phyloP scores from a whole-genome alignment of 2,797 vertebrate species.

The Hypotaenidia philippensis region DNA sequence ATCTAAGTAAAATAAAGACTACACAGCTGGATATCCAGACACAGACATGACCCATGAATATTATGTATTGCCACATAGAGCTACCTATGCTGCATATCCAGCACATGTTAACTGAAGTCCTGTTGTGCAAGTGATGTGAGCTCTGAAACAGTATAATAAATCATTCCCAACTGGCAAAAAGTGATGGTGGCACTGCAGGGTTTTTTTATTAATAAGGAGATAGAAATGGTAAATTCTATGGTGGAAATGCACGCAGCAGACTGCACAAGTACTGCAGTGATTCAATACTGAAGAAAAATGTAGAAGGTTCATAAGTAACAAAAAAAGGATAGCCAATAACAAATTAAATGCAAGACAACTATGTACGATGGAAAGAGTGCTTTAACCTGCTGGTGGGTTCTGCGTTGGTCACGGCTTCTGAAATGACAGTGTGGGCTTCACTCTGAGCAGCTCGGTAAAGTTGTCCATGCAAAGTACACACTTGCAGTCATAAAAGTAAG shows the following conservation, averaged over 20 bases:
- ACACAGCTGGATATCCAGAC: not conserved
- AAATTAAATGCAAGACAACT: not conserved
- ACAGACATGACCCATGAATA: not conserved
- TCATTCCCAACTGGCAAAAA: not conserved
- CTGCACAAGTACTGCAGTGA: not conserved
- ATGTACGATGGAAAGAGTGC: not conserved
- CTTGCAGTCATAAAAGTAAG: not conserved
- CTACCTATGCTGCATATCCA: not conserved
- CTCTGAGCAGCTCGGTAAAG: not conserved
- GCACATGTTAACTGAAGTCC: not conserved
- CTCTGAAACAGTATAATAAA: not conserved
- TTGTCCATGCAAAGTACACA: not conserved
- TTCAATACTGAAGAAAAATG: not conserved
- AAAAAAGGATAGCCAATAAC: not conserved
- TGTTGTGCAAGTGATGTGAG: not conserved
- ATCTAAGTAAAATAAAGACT: not conserved
- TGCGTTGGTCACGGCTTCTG: not conserved
- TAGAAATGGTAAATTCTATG: not conserved
- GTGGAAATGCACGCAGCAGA: not conserved
- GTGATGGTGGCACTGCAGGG: not conserved
- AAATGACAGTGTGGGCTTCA: not conserved
- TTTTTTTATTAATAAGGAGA: slow-evolving; percentile 19
- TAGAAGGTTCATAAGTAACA: not conserved
- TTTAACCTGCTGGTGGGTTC: not conserved
- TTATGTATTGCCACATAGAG: not conserved